Conservation (phyloP, 2,113 vertebrate species). For the Centropristis striata region DNA sequence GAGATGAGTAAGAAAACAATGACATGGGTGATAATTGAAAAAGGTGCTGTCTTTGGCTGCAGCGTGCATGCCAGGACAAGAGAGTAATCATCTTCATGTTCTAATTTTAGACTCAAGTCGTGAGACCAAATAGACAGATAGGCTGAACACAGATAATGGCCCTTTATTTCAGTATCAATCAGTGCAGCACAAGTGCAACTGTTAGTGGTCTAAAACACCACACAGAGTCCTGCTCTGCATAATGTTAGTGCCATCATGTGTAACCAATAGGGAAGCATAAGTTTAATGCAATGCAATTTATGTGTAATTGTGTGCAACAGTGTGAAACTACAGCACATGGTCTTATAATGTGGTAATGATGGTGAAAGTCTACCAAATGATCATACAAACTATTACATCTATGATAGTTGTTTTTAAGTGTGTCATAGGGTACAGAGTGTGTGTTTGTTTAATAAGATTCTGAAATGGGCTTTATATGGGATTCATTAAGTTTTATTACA, state of each 20-base stretch:
- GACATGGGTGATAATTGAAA: slow-evolving; percentile 38
- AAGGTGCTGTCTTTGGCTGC: background rate
- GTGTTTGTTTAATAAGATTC: no score
- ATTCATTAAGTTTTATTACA: background rate
- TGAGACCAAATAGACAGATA: slow-evolving; percentile 26
- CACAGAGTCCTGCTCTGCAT: slow-evolving; percentile 1
- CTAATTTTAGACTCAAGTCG: slow-evolving; percentile 50
- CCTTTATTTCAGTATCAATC: slow-evolving; percentile 3
- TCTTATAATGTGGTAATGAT: background rate
- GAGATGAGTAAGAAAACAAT: slow-evolving; percentile 7
- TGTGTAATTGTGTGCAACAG: background rate
- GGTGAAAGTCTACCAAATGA: background rate
- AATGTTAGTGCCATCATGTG: slow-evolving; percentile 23
- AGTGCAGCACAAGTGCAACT: slow-evolving; percentile 15
- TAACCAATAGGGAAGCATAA: background rate
- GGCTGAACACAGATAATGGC: slow-evolving; percentile 29
- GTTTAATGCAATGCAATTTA: slow-evolving; percentile 7
- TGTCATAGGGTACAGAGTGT: background rate
- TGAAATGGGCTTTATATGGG: background rate
- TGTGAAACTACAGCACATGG: background rate
- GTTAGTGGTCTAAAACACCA: background rate
- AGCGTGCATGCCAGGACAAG: slow-evolving; percentile 45
- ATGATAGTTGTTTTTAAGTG: background rate
- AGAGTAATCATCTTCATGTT: slow-evolving; percentile 37
- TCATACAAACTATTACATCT: background rate